These are phyloP conservation scores for Watersipora subatra DNA, from an alignment of 1,140 invertebrate genomes.

Conservation along the genomic window DNA sequence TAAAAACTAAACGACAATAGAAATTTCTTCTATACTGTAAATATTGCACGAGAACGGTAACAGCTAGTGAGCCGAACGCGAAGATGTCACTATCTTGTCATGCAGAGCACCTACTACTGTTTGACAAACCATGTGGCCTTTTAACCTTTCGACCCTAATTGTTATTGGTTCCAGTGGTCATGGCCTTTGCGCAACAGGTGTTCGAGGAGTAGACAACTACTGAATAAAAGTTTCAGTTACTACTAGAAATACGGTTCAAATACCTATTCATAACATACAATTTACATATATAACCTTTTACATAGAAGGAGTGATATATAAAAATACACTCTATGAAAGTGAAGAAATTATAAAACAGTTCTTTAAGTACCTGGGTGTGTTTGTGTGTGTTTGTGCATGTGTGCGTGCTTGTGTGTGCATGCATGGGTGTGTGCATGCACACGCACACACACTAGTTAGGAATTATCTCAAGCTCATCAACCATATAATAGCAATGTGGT, in stretches of 20 bases:
- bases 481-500: too few relatives aligned
- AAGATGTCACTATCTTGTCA: neutral
- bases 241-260: slow-evolving; percentile 5
- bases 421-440: neutral
- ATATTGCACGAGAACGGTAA: neutral
- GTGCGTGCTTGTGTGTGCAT: slow-evolving; percentile 9
- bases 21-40: neutral
- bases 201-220: neutral
- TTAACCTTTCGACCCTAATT: neutral
- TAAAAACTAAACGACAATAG: too few relatives aligned
- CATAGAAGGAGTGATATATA: slow-evolving; percentile 8
- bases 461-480: too few relatives aligned
- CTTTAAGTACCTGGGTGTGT: slow-evolving; percentile 10
- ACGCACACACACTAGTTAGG: slow-evolving; percentile 4
- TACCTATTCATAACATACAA: neutral
- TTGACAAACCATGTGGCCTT: neutral
- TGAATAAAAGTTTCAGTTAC: neutral
- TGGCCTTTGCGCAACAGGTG: neutral
- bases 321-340: slow-evolving; percentile 9
- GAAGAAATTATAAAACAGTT: slow-evolving; percentile 4
- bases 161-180: neutral
- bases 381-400: slow-evolving; percentile 10
- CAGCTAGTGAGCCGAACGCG: neutral
- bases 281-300: neutral
- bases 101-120: neutral